Evolutionary conservation across 1,140 invertebrate species (phyloP).

Genomic region (Gyrodactylus bullatarudis): DNA sequence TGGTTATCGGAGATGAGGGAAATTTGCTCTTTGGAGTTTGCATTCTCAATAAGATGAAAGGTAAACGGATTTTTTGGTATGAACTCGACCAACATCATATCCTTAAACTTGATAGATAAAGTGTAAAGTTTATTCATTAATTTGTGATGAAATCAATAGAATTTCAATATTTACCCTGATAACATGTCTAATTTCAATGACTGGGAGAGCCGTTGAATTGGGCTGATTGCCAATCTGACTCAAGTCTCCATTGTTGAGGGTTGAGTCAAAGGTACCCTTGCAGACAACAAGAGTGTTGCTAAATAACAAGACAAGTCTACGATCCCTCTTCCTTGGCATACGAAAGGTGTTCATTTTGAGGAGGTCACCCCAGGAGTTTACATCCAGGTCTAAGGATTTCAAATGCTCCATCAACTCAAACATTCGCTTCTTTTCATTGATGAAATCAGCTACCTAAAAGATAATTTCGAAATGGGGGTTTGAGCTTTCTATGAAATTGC

Average conservation of each 20-base stretch:
- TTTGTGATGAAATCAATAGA: no score
- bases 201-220: no score
- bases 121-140: no score
- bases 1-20: background rate
- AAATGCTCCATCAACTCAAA: background rate
- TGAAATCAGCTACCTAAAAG: background rate
- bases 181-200: background rate
- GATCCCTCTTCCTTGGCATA: background rate
- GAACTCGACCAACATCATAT: background rate
- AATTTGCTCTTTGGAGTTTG: background rate
- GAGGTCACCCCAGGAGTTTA: background rate
- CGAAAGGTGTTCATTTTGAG: background rate
- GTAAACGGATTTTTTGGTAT: background rate
- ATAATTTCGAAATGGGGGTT: no score
- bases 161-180: no score
- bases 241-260: background rate
- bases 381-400: background rate
- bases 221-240: background rate
- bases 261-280: background rate
- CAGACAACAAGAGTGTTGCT: background rate
- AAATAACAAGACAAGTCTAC: background rate
- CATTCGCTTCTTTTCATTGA: background rate
- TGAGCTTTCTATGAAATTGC: no score
- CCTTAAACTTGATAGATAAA: background rate
- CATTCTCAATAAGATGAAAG: background rate